Conservation (phyloP, 2,797 vertebrate genomes). For the Catharus ustulatus region DNA sequence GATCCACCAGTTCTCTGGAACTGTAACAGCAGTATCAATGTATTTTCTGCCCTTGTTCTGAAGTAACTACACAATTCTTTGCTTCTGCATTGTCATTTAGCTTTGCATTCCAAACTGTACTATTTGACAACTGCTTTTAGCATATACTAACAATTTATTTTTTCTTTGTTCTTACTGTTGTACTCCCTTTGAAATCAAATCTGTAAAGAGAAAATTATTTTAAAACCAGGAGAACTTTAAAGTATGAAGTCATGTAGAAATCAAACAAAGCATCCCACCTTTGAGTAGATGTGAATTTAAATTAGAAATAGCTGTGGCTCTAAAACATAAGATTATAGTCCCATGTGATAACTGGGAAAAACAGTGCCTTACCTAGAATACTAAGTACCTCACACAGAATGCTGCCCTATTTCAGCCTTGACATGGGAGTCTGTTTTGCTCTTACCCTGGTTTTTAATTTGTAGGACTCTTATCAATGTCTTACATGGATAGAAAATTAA, state of each 20-base stretch:
- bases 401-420: neutral
- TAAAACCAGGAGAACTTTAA: neutral
- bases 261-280: neutral
- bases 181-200: neutral
- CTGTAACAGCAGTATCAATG: neutral
- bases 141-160: neutral
- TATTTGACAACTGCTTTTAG: neutral
- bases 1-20: neutral
- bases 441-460: neutral
- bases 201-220: neutral
- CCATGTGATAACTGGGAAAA: neutral
- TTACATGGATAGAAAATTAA: neutral
- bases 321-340: neutral
- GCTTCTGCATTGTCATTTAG: neutral
- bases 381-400: neutral
- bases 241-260: neutral
- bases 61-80: neutral
- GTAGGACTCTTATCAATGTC: neutral
- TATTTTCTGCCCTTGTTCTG: neutral
- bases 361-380: neutral
- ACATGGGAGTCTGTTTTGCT: neutral
- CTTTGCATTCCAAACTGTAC: neutral
- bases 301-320: neutral
- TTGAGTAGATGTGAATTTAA: neutral
- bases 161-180: neutral